A percentile compares a stretch with the other conserved stretches of the same genome.
phyloP scores from a whole-genome alignment of 1,140 invertebrate genomes.

The Bombus impatiens region DNA sequence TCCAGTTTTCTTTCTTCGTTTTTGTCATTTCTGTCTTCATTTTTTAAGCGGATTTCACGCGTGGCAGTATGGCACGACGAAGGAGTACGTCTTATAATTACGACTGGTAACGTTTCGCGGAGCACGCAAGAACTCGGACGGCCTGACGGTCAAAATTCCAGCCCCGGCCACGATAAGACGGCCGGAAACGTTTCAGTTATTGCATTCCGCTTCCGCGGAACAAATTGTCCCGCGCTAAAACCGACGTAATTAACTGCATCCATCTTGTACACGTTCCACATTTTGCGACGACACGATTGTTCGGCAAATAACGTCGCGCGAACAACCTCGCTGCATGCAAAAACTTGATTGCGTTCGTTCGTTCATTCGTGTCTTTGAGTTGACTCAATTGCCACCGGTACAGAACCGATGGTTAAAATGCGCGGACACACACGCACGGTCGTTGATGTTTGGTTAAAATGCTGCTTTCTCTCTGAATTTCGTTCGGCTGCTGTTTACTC shows the following conservation, averaged over 20 bases:
- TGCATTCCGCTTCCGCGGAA: conserved; percentile 45
- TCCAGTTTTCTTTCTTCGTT: background rate
- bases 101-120: no score
- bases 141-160: conserved; percentile 26
- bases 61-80: background rate
- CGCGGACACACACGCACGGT: background rate
- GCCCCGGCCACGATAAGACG: conserved; percentile 35
- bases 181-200: conserved; percentile 46
- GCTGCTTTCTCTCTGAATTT: background rate
- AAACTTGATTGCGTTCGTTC: conserved; percentile 49
- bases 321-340: conserved; percentile 22
- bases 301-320: conserved; percentile 23
- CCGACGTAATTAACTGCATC: conserved; percentile 52
- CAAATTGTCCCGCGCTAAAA: conserved; percentile 36
- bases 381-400: conserved; percentile 12
- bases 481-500: background rate
- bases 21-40: background rate
- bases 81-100: background rate
- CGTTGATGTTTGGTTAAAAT: background rate
- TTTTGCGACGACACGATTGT: conserved; percentile 27
- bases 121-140: conserved; percentile 7
- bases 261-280: background rate
- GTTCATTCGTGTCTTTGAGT: conserved; percentile 6
- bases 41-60: background rate
- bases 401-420: background rate